Percentiles rank a stretch among this genome's conserved stretches.
These are phyloP conservation scores for Pempheris klunzingeri DNA, from an alignment of 2,797 vertebrate species.

Conservation along the genomic window DNA sequence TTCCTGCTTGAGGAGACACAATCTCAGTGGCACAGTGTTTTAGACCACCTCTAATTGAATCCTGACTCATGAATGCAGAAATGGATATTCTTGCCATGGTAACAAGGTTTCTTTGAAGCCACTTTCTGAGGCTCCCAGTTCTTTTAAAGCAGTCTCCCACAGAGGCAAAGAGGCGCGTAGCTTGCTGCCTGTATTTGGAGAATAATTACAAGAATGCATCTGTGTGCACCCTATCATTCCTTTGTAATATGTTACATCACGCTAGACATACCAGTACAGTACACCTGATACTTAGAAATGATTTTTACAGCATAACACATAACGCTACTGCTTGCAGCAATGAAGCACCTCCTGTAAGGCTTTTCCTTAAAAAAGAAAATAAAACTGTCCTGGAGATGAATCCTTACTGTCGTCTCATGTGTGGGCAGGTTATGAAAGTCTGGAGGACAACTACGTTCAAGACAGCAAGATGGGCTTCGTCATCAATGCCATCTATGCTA, in stretches of 20 bases:
- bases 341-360: constrained; percentile 37
- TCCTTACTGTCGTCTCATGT: constrained; percentile 50
- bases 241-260: constrained; percentile 75
- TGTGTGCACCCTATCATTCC: constrained; percentile 84
- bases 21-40: constrained; percentile 40
- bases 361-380: not conserved
- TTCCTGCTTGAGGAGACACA: constrained; percentile 54
- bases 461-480: constrained; percentile 99
- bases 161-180: constrained; percentile 45
- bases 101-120: constrained; percentile 71
- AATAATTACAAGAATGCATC: constrained; percentile 52
- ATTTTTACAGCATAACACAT: constrained; percentile 30
- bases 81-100: constrained; percentile 61
- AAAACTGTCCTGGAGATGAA: not conserved
- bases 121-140: constrained; percentile 56
- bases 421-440: constrained; percentile 92
- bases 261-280: constrained; percentile 45
- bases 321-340: constrained; percentile 72
- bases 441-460: constrained; percentile 98
- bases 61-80: constrained; percentile 66
- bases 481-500: constrained; percentile 98
- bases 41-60: constrained; percentile 68
- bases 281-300: constrained; percentile 26
- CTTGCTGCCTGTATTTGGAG: constrained; percentile 47
- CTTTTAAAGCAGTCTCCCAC: constrained; percentile 65